Conservation (phyloP, 1,140 invertebrate species). For the Xylocopa sonorina region DNA sequence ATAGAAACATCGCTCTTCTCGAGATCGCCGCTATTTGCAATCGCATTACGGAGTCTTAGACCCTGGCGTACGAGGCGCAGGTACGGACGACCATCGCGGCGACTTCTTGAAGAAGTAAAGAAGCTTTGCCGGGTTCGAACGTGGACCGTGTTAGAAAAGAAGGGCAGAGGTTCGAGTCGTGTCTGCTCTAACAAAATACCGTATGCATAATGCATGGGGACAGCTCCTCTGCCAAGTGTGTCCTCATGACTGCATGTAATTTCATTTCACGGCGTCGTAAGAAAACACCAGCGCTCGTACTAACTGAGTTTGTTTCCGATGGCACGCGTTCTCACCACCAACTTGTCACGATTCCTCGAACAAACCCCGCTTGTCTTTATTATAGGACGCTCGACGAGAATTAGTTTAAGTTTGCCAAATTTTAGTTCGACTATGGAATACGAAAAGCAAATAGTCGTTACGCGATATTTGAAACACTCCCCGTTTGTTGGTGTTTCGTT, state of each 20-base stretch:
- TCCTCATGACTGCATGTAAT: conserved; percentile 79
- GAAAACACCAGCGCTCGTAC: conserved; percentile 58
- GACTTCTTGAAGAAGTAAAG: background rate
- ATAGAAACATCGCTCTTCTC: background rate
- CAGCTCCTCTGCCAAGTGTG: conserved; percentile 77
- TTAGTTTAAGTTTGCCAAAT: no score
- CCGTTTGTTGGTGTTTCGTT: background rate
- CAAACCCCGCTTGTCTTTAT: no score
- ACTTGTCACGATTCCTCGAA: background rate
- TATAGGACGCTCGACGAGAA: no score
- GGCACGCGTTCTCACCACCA: background rate
- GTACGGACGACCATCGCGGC: background rate
- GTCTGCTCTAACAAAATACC: conserved; percentile 76
- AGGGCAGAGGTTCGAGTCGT: conserved; percentile 45
- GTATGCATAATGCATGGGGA: conserved; percentile 79
- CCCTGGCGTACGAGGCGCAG: background rate
- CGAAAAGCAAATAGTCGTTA: no score
- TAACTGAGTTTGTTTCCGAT: conserved; percentile 3
- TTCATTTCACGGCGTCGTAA: conserved; percentile 80
- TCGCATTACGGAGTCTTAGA: conserved; percentile 55
- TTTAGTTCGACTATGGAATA: background rate
- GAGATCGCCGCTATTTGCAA: conserved; percentile 61
- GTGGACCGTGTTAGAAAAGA: conserved; percentile 3
- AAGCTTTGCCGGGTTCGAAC: background rate
- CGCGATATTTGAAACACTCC: background rate